Percentiles rank a stretch among this genome's conserved stretches.
phyloP scores from a whole-genome alignment of 2,888 invertebrate species.

The Eupelmus urozonus region DNA sequence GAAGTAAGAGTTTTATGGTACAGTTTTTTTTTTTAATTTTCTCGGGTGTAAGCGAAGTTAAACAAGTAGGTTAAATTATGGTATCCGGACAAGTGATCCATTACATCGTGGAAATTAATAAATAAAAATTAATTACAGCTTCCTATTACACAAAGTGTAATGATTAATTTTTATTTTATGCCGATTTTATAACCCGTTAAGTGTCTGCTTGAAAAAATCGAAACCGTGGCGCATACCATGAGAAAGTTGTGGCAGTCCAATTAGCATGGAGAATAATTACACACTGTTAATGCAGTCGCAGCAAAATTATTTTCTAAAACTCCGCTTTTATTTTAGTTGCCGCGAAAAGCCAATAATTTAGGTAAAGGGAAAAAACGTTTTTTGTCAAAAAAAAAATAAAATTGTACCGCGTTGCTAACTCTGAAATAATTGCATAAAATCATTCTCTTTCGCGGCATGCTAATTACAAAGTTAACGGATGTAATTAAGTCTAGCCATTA shows the following conservation, averaged over 20 bases:
- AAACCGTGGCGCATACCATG: slow-evolving; percentile 8
- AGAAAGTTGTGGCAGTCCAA: slow-evolving; percentile 37
- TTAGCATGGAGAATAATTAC: slow-evolving; percentile 37
- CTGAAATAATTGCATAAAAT: slow-evolving; percentile 21
- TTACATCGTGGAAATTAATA: neutral
- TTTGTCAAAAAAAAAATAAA: too few species aligned
- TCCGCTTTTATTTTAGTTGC: slow-evolving; percentile 22
- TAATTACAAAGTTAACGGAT: slow-evolving; percentile 11
- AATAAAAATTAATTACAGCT: neutral
- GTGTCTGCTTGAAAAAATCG: slow-evolving; percentile 1
- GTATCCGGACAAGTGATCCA: too few species aligned
- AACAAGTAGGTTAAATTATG: too few species aligned
- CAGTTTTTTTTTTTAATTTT: too few species aligned
- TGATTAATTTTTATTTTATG: slow-evolving; percentile 29
- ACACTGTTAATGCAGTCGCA: slow-evolving; percentile 11
- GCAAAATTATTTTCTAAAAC: slow-evolving; percentile 35
- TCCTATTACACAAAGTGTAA: neutral
- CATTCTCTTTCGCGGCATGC: neutral
- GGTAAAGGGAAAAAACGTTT: neutral
- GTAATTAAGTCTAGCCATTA: slow-evolving; percentile 24
- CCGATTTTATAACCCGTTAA: slow-evolving; percentile 27
- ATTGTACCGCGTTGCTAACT: slow-evolving; percentile 5
- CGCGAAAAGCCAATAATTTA: slow-evolving; percentile 22
- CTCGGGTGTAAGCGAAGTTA: too few species aligned
- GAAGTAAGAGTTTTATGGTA: too few species aligned